phyloP scores from a whole-genome alignment of 1,140 invertebrate species.

The Bombus impatiens region DNA sequence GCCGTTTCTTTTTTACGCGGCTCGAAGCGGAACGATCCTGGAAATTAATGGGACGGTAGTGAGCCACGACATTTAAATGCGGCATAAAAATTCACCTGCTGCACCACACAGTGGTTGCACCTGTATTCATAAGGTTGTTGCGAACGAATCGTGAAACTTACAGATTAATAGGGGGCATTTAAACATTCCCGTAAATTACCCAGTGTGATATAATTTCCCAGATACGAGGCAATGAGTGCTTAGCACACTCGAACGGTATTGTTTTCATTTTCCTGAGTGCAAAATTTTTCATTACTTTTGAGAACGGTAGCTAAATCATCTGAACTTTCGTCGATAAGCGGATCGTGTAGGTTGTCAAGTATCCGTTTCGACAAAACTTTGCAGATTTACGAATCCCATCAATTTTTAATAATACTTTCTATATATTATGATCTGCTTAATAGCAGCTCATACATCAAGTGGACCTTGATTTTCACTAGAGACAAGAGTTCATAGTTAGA shows the following conservation, averaged over 20 bases:
- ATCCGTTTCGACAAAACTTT: background rate
- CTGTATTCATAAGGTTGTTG: slow-evolving; percentile 32
- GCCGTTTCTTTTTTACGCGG: background rate
- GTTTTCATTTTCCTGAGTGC: background rate
- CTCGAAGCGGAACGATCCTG: slow-evolving; percentile 34
- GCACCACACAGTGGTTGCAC: background rate
- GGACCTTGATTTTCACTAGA: too few relatives aligned
- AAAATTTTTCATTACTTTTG: background rate
- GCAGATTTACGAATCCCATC: background rate
- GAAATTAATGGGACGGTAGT: slow-evolving; percentile 49
- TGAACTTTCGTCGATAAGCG: background rate
- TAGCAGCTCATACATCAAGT: background rate
- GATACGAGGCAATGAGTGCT: background rate
- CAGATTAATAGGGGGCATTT: slow-evolving; percentile 26
- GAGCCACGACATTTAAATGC: slow-evolving; percentile 45
- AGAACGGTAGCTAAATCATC: background rate
- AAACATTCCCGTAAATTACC: slow-evolving; percentile 12
- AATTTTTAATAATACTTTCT: background rate
- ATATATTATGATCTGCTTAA: background rate
- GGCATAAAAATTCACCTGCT: slow-evolving; percentile 48
- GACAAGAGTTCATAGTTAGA: too few relatives aligned
- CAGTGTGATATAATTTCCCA: background rate
- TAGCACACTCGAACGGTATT: background rate
- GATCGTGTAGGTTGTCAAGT: too few relatives aligned
- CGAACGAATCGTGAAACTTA: slow-evolving; percentile 40